Conservation (phyloP, 2,797 vertebrate species). For the Avahi laniger region DNA sequence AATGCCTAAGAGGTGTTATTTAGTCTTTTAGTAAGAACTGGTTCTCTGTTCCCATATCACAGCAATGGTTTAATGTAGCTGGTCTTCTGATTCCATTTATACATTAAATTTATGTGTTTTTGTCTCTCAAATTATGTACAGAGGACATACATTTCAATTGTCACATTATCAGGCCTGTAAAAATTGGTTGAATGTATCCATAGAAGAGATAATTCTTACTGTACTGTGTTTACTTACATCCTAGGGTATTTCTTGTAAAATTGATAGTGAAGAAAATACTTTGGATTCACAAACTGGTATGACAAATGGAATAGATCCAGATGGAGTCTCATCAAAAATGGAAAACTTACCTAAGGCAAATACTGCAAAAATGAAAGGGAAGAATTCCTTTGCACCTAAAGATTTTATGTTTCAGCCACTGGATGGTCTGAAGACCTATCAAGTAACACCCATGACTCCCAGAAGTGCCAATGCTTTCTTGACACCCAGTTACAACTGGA, state of each 20-base stretch:
- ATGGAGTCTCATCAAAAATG: conserved; percentile 46
- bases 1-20: not conserved
- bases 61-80: not conserved
- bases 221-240: conserved; percentile 40
- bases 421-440: conserved; percentile 86
- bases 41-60: not conserved
- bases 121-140: not conserved
- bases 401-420: conserved; percentile 93
- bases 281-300: not conserved
- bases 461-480: conserved; percentile 89
- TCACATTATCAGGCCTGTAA: not conserved
- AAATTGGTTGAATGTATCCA: not conserved
- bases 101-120: conserved; percentile 12
- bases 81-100: not conserved
- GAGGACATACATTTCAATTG: not conserved
- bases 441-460: conserved; percentile 90
- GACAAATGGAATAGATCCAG: conserved; percentile 50
- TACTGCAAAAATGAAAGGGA: conserved; percentile 65
- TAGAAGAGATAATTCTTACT: not conserved
- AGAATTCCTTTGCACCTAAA: conserved; percentile 92
- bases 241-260: conserved; percentile 75
- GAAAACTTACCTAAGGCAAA: conserved; percentile 18
- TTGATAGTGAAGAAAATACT: conserved; percentile 58
- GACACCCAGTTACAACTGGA: conserved; percentile 85
- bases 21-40: not conserved